These are phyloP conservation scores for Gymnobelideus leadbeateri DNA, from an alignment of 2,113 vertebrate genomes.

Conservation along the genomic window DNA sequence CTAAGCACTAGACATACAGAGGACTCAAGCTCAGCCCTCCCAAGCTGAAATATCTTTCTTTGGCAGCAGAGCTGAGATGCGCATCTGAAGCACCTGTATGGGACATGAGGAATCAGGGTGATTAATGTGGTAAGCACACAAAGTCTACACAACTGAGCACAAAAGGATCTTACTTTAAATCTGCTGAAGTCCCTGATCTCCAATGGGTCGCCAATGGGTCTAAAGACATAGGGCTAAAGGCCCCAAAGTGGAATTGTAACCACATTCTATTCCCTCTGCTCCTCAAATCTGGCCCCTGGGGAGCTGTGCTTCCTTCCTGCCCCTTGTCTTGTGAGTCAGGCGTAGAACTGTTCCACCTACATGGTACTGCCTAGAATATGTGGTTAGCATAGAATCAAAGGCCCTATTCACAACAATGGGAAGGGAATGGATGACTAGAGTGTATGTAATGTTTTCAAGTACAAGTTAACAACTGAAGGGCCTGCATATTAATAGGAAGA, in stretches of 20 bases:
- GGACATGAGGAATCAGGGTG: background rate
- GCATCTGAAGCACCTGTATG: background rate
- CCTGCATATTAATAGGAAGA: slow-evolving; percentile 52
- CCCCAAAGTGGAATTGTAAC: slow-evolving; percentile 25
- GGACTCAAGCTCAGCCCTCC: background rate
- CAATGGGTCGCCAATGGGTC: background rate
- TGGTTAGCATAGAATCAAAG: slow-evolving; percentile 77
- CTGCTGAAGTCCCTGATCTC: slow-evolving; percentile 1
- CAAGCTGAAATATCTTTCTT: background rate
- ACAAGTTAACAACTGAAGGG: slow-evolving; percentile 66
- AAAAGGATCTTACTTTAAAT: background rate
- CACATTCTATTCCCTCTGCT: slow-evolving; percentile 35
- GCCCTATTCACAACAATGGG: slow-evolving; percentile 77
- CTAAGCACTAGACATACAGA: background rate
- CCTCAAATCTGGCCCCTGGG: background rate
- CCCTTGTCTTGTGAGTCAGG: slow-evolving; percentile 78
- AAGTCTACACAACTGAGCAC: background rate
- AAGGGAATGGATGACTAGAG: slow-evolving; percentile 70
- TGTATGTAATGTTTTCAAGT: slow-evolving; percentile 60
- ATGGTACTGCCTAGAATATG: slow-evolving; percentile 71
- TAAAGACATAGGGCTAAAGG: background rate
- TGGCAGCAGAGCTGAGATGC: background rate
- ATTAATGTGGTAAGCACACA: background rate
- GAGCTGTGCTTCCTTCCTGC: slow-evolving; percentile 63
- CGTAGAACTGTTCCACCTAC: slow-evolving; percentile 70